Evolutionary conservation across 2,113 vertebrate genomes (phyloP).

Genomic region (Neolamprologus fasciatus): DNA sequence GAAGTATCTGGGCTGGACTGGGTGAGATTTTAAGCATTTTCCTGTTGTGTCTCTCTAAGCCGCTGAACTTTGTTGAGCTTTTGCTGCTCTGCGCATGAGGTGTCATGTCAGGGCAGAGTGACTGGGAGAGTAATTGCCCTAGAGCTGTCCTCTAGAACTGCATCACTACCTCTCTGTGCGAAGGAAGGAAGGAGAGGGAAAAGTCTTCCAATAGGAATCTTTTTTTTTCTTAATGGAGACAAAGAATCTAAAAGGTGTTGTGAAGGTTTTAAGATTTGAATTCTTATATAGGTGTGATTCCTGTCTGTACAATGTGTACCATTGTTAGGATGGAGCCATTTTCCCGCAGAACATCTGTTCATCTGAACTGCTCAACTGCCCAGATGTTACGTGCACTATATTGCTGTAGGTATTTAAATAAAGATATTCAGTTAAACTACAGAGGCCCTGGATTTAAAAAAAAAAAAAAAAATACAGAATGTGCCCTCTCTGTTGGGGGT

Average conservation of each 20-base stretch:
- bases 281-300: background rate
- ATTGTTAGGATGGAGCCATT: background rate
- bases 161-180: slow-evolving; percentile 4
- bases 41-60: background rate
- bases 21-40: background rate
- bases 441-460: background rate
- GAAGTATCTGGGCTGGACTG: background rate
- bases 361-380: background rate
- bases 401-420: background rate
- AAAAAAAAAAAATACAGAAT: background rate
- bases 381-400: background rate
- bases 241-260: background rate
- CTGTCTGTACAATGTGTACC: background rate
- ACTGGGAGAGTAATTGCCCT: slow-evolving; percentile 45
- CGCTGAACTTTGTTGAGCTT: background rate
- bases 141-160: slow-evolving; percentile 45
- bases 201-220: slow-evolving; percentile 30
- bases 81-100: background rate
- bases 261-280: background rate
- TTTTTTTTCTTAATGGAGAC: slow-evolving; percentile 19
- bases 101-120: slow-evolving; percentile 30
- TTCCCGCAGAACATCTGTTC: background rate
- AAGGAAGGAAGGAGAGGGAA: background rate
- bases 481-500: slow-evolving; percentile 44
- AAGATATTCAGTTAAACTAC: slow-evolving; percentile 5